Base-by-base conservation (phyloP, 2,888 invertebrate genomes). In the Hartigia nigra region DNA sequence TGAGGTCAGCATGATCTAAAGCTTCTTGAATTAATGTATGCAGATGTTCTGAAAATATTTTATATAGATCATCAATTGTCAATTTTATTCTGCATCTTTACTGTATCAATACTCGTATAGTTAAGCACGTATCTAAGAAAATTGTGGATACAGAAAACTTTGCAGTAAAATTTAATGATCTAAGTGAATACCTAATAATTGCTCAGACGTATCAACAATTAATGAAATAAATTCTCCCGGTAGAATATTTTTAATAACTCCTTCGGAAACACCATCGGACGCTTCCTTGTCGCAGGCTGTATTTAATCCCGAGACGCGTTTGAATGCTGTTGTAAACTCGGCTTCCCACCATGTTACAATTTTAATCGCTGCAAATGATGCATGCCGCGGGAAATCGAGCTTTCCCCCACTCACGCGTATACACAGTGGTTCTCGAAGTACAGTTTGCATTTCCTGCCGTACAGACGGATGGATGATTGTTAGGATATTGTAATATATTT, bases 341-440 rank as follows among this genome's bases (percentile, higher is more conserved):
- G 96, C 96, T 92, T 97, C 97, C 93, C 96, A 95, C 97, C 97
- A 97, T n/a, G 95, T 91, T 0, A 96, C 96, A 84, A 97, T 93
- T 92, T 97, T 97, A 31, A 96, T 95, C 0, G 97, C 94, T 1
- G 96, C 96, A 92, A 97, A 97, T 0, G 96, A 96, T 12, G 96
- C 96, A 88, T 95, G 96, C 77, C 96, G 94, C 0, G 97, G 97
- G 90, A 97, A 97, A 91, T 97, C 97, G 76, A 97, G 91, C 84
- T 95, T 93, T 0, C 97, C 97, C 23, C 97, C 97, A 55, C 96
- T 96, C n/a, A 96, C 95, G 36, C 96, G 95, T 1, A 94, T 93
- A 87, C 97, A 97, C 81, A 97, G 93, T 1, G 95, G 95, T 89
- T 97, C 96, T 84, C 96, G 96, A 5, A 97, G 90, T 0, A 97